These are phyloP conservation scores for Orbicella faveolata DNA, from an alignment of 64 coral and sea anemone genomes.

Conservation along the genomic window DNA sequence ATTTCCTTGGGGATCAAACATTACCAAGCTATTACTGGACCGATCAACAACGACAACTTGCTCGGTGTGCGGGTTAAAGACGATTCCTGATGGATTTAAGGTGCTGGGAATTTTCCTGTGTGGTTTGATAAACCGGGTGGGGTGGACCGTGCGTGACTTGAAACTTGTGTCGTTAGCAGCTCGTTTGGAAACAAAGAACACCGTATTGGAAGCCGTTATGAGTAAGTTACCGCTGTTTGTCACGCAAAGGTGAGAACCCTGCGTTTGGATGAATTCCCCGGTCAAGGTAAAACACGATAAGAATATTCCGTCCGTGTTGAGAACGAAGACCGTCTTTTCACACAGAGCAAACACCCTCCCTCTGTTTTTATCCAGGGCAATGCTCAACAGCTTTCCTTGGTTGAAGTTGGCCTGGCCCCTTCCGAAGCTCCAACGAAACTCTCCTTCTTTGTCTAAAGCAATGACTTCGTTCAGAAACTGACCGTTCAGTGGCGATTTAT, in stretches of 20 bases:
- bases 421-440: slow-evolving; percentile 67
- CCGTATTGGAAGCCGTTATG: slow-evolving; percentile 38
- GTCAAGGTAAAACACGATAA: slow-evolving; percentile 54
- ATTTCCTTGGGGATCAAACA: slow-evolving; percentile 25
- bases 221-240: slow-evolving; percentile 54
- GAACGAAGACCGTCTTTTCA: slow-evolving; percentile 43
- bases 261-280: slow-evolving; percentile 38
- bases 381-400: slow-evolving; percentile 44
- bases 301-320: slow-evolving; percentile 35
- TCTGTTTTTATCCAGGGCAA: slow-evolving; percentile 67
- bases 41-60: slow-evolving; percentile 70
- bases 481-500: slow-evolving; percentile 34
- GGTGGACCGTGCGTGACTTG: slow-evolving; percentile 29
- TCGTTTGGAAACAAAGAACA: slow-evolving; percentile 56
- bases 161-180: slow-evolving; percentile 50
- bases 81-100: slow-evolving; percentile 59
- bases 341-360: slow-evolving; percentile 52
- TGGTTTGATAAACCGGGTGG: slow-evolving; percentile 5
- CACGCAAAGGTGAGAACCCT: slow-evolving; percentile 60
- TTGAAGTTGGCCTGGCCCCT: slow-evolving; percentile 13
- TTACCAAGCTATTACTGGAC: slow-evolving; percentile 56
- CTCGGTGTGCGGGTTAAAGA: slow-evolving; percentile 57
- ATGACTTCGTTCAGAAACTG: slow-evolving; percentile 72
- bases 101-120: not conserved
- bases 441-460: slow-evolving; percentile 33